A percentile compares a stretch with the other conserved stretches of the same genome.
Conservation (phyloP, 1,140 invertebrate genomes). For the Euschistus heros region DNA sequence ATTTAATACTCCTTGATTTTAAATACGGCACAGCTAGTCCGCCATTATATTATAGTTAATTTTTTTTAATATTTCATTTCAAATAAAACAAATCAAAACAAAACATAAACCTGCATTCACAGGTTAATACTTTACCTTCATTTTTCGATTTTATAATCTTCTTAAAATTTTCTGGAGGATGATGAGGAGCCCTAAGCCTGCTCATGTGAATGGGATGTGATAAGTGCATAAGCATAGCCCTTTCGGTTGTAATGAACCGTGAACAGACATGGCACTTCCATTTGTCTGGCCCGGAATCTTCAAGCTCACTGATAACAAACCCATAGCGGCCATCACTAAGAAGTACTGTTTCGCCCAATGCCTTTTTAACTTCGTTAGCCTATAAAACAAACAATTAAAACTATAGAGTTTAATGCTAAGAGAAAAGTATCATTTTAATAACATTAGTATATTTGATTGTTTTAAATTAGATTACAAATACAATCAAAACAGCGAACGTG, state of each 20-base stretch:
- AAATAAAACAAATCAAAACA: too few relatives aligned
- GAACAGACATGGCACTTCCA: constrained; percentile 22
- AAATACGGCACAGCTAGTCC: too few relatives aligned
- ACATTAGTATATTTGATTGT: too few relatives aligned
- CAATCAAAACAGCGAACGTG: too few relatives aligned
- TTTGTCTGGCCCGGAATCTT: neutral
- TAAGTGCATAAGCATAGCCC: constrained; percentile 21
- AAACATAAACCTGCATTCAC: too few relatives aligned
- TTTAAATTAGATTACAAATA: too few relatives aligned
- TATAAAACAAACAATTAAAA: neutral
- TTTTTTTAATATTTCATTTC: too few relatives aligned
- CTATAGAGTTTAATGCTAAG: too few relatives aligned
- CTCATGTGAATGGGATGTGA: constrained; percentile 20
- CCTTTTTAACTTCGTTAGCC: constrained; percentile 13
- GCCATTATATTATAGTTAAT: too few relatives aligned
- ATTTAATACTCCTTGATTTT: too few relatives aligned
- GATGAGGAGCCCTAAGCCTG: neutral
- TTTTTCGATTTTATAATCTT: constrained; percentile 12
- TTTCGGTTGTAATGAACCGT: constrained; percentile 11
- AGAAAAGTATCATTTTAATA: too few relatives aligned
- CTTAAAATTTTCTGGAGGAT: constrained; percentile 18
- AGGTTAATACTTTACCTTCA: neutral
- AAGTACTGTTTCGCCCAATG: constrained; percentile 13
- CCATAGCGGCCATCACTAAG: constrained; percentile 18
- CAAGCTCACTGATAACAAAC: constrained; percentile 17